Conservation (phyloP, 2,888 invertebrate species). For the Philereme transversata region DNA sequence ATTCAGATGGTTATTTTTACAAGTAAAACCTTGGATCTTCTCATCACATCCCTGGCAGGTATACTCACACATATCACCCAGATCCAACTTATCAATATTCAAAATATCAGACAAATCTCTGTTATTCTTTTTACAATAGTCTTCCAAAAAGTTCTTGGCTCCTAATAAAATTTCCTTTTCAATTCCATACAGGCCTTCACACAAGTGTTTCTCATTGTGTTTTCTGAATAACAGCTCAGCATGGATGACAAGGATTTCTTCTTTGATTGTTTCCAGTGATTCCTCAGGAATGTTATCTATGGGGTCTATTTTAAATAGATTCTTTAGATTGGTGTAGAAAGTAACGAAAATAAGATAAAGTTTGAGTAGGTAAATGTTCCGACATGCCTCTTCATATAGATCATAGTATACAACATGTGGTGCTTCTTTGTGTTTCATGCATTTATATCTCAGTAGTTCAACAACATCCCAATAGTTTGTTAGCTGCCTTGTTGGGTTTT, state of each 20-base stretch:
- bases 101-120: constrained; percentile 41
- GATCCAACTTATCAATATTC: constrained; percentile 39
- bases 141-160: constrained; percentile 57
- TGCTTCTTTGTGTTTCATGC: constrained; percentile 56
- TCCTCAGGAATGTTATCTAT: constrained; percentile 52
- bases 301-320: constrained; percentile 43
- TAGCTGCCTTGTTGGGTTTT: constrained; percentile 58
- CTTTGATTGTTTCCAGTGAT: constrained; percentile 55
- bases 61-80: constrained; percentile 41
- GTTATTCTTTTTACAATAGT: constrained; percentile 58
- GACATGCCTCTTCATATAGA: constrained; percentile 49
- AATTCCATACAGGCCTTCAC: constrained; percentile 33
- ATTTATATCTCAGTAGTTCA: constrained; percentile 61
- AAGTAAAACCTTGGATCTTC: constrained; percentile 54
- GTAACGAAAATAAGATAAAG: constrained; percentile 58
- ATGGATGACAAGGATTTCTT: constrained; percentile 58
- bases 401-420: constrained; percentile 53
- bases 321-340: constrained; percentile 51
- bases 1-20: constrained; percentile 62
- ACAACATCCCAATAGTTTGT: constrained; percentile 65
- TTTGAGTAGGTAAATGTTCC: constrained; percentile 62
- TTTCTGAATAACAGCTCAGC: constrained; percentile 50
- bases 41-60: constrained; percentile 69
- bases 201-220: constrained; percentile 44
- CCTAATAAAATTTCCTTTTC: constrained; percentile 54